Percentiles rank a stretch among this genome's conserved stretches.
Conservation (phyloP, 1,140 invertebrate genomes). For the Belonocnema kinseyi region DNA sequence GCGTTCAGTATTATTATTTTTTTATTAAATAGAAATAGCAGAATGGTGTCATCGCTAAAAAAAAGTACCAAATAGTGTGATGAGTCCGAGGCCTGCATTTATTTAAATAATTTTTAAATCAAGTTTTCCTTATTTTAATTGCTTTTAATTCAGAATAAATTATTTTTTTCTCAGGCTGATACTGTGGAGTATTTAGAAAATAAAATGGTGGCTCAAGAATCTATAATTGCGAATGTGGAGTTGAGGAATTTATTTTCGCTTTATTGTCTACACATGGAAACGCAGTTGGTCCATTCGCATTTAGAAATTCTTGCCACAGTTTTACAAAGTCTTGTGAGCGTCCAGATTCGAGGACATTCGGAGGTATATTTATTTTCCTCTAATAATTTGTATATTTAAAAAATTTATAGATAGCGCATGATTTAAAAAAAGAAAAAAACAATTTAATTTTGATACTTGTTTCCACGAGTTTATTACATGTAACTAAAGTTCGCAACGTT, state of each 20-base stretch:
- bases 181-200: conserved; percentile 83
- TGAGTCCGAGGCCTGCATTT: too few relatives aligned
- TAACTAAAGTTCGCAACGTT: too few relatives aligned
- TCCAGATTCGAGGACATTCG: conserved; percentile 79
- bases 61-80: too few relatives aligned
- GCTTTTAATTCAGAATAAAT: neutral
- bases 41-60: too few relatives aligned
- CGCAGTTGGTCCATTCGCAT: conserved; percentile 83
- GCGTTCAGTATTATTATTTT: too few relatives aligned
- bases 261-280: conserved; percentile 85
- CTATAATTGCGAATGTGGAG: conserved; percentile 83
- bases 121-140: conserved; percentile 5
- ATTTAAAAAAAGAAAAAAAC: too few relatives aligned
- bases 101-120: conserved; percentile 21
- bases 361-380: conserved; percentile 76
- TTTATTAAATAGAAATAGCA: too few relatives aligned
- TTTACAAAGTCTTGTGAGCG: conserved; percentile 78
- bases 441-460: too few relatives aligned
- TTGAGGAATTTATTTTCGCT: conserved; percentile 83
- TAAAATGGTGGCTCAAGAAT: conserved; percentile 83
- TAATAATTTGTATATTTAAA: conserved; percentile 25
- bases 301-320: conserved; percentile 81
- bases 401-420: neutral
- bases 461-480: too few relatives aligned
- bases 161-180: conserved; percentile 74